phyloP scores from a whole-genome alignment of 2,888 invertebrate genomes.

The Phragmatobia fuliginosa region DNA sequence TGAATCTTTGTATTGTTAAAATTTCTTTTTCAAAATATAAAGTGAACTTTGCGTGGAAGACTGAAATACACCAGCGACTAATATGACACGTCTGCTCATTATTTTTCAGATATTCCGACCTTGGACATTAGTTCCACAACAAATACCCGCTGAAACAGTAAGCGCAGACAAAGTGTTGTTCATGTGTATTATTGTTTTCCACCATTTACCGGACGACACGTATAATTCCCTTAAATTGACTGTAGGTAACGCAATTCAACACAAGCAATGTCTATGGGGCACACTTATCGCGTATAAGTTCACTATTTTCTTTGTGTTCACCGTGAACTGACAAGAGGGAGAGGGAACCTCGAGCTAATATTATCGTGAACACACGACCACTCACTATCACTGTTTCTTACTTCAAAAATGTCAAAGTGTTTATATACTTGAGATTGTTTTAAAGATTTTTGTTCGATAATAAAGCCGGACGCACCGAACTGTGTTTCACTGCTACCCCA shows the following conservation, averaged over 20 bases:
- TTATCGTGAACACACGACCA: constrained; percentile 72
- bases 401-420: constrained; percentile 73
- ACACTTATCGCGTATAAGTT: constrained; percentile 65
- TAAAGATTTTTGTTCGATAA: constrained; percentile 71
- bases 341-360: constrained; percentile 45
- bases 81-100: constrained; percentile 81
- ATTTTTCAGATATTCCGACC: constrained; percentile 86
- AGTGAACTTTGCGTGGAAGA: constrained; percentile 61
- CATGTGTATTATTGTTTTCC: constrained; percentile 83
- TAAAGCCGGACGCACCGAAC: constrained; percentile 84
- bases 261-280: constrained; percentile 62
- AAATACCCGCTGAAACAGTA: constrained; percentile 84
- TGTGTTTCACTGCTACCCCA: constrained; percentile 84
- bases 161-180: constrained; percentile 83
- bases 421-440: constrained; percentile 69
- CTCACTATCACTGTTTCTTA: constrained; percentile 69
- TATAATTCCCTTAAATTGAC: constrained; percentile 59
- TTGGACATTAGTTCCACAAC: constrained; percentile 85
- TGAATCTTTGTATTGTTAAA: not conserved
- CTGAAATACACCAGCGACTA: constrained; percentile 77
- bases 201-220: constrained; percentile 76
- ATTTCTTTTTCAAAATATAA: not conserved
- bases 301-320: constrained; percentile 58
- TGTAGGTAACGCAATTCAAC: constrained; percentile 61
- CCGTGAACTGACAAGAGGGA: constrained; percentile 41